Evolutionary conservation across 2,888 invertebrate species (phyloP), one percentile per base, ranked within the genome.

Genomic region (Sesia apiformis): DNA sequence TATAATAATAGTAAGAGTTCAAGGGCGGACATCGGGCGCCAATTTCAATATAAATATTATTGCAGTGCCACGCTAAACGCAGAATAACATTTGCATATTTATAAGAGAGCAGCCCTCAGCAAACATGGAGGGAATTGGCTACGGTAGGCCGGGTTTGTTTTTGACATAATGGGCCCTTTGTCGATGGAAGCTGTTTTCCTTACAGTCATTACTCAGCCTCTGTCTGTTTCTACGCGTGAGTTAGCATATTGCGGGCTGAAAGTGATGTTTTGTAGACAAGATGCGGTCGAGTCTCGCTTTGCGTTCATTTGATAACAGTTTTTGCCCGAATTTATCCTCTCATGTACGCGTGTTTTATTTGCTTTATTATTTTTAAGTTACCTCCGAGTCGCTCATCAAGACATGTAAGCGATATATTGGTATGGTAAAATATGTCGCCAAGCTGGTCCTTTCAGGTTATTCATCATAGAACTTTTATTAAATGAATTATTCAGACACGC

Each of bases 41-140:
- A 76, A 78, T 84, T 85, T 81, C 80, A 80, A 79, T 84, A 86
- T 83, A 82, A 84, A 86, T 84, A 84, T 86, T 85, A 84, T 85
- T 86, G 84, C 82, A 83, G 73, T 71, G 74, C 67, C 72, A 74
- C 74, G 79, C 78, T 84, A 81, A 86, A 84, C 80, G 80, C 77
- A 76, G 77, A 79, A 81, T 84, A 84, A 78, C 74, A 84, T 88
- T 87, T 86, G 83, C 87, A 88, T 88, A 87, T 87, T 86, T 87
- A 88, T 85, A 84, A 80, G 81, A 77, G 75, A 79, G 72, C 74
- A 78, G 75, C 82, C 83, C 86, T 84, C 69, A 66, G 80, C 82
- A 81, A 86, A 86, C 81, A 84, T 78, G 76, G 72, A 76, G 76
- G 74, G 80, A 78, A 79, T 80, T 78, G 81, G 76, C 74, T 77